These are phyloP conservation scores for Antechinus stuartii DNA, from an alignment of 2,113 vertebrate species.

Conservation along the genomic window DNA sequence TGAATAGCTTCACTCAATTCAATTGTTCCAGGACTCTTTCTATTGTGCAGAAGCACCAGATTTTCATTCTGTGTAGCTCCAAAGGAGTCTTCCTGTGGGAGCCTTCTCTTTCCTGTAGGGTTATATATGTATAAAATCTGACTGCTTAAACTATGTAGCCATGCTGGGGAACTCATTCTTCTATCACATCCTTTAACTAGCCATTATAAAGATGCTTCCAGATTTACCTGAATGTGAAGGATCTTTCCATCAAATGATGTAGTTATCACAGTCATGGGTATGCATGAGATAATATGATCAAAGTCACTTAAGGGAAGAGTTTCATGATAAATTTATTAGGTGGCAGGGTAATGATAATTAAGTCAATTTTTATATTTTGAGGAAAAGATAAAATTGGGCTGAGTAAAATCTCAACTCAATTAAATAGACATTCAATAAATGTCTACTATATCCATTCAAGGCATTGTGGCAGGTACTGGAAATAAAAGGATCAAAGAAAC, in stretches of 20 bases:
- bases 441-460: background rate
- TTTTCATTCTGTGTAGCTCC: background rate
- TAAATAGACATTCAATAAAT: background rate
- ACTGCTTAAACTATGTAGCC: background rate
- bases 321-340: background rate
- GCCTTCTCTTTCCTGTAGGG: background rate
- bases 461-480: background rate
- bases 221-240: background rate
- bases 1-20: background rate
- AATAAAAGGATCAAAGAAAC: background rate
- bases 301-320: background rate
- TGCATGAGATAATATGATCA: background rate
- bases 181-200: background rate
- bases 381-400: background rate
- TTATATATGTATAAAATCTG: background rate
- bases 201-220: background rate
- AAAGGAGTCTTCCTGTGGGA: conserved; percentile 19
- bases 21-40: conserved; percentile 16
- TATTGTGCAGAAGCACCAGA: background rate
- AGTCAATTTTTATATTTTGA: background rate
- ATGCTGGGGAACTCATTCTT: background rate
- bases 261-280: background rate
- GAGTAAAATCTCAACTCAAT: background rate
- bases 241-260: background rate
- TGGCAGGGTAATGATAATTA: background rate